Base-by-base conservation (phyloP, 1,140 invertebrate species). In the Acromyrmex heyeri region DNA sequence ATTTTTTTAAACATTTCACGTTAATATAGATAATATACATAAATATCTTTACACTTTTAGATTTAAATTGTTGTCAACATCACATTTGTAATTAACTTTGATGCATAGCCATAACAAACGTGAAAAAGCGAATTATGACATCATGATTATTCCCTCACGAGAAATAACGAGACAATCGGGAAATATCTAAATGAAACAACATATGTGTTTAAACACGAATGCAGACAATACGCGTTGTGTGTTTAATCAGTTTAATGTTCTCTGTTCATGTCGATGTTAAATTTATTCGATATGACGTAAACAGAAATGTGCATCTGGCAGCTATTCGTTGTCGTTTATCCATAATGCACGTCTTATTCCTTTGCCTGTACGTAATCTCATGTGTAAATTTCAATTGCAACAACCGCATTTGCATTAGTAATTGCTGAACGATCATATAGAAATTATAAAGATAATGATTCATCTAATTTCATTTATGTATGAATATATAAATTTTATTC, bases 211-310 rank as follows among this genome's bases (percentile, higher is more conserved):
- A 72, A 82, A 82, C 67, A 53, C n/a, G 18, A 24, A 73, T 18
- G 38, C 69, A 14, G 53, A 57, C 34, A 72, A 27, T 34, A 30
- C n/a, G 21, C 30, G 38, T 12, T 62, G n/a, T 50, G n/a, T 44
- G 8, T 44, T 44, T 44, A 44, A 44, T 44, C 38, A 44, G 38
- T 75, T 57, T 72, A 27, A 59, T 18, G 69, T 73, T 61, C 55
- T 27, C 53, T n/a, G 79, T 48, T 61, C 79, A 27, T 53, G 18
- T 82, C 79, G 38, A 57, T 83, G 67, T 72, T 70, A 38, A 83
- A 83, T 83, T 83, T 61, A 83, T 75, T 14, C 69, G 34, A n/a
- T 61, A 61, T 75, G 24, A 75, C 27, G 27, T 75, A 83, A 83
- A 82, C 50, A 61, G 55, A 59, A 81, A 75, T 50, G 55, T 83